Evolutionary conservation across 2,113 vertebrate genomes (phyloP).

Genomic region (Oryzias melastigma): DNA sequence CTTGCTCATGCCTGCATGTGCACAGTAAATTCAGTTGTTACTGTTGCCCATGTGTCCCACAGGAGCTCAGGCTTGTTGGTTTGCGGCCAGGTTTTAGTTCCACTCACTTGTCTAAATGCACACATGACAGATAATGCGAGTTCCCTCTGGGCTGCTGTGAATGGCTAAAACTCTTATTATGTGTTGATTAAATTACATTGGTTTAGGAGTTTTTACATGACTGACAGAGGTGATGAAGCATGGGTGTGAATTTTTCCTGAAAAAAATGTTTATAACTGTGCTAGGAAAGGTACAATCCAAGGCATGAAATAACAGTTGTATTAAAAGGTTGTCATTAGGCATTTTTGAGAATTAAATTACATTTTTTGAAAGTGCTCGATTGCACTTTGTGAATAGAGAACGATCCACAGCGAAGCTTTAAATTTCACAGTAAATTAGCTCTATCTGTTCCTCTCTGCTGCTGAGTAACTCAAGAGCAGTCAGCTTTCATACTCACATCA

Average conservation of each 20-base stretch:
- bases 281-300: too few relatives aligned
- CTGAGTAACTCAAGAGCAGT: conserved; percentile 50
- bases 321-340: too few relatives aligned
- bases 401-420: conserved; percentile 17
- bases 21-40: conserved; percentile 67
- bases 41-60: conserved; percentile 54
- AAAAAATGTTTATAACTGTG: too few relatives aligned
- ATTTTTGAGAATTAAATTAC: neutral
- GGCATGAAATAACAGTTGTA: too few relatives aligned
- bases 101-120: conserved; percentile 67
- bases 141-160: conserved; percentile 40
- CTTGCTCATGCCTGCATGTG: conserved; percentile 43
- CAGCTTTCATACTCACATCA: conserved; percentile 41
- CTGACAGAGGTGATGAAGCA: conserved; percentile 13
- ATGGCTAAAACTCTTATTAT: conserved; percentile 27
- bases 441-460: conserved; percentile 37
- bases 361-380: neutral
- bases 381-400: neutral
- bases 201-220: conserved; percentile 31
- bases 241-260: neutral
- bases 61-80: conserved; percentile 42
- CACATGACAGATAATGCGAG: conserved; percentile 56
- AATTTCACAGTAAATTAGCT: conserved; percentile 26
- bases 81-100: conserved; percentile 66
- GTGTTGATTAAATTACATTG: conserved; percentile 40